Percentiles rank a stretch among this genome's conserved stretches.
Conservation (phyloP, 2,113 vertebrate genomes). For the Ellobius talpinus region DNA sequence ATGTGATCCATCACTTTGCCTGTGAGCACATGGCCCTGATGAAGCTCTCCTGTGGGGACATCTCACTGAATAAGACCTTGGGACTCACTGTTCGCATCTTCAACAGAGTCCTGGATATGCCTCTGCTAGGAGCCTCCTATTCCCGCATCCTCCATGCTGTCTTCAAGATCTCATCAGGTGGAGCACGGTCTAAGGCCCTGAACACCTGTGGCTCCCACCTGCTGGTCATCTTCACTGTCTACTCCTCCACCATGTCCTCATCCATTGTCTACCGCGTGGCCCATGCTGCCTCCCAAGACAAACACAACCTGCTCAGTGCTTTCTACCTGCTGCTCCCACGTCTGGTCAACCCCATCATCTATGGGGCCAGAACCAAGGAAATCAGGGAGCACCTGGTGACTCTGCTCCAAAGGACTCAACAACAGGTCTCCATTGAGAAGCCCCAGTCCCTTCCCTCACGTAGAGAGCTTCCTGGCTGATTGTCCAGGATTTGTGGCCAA, state of each 20-base stretch:
- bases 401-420: conserved; percentile 38
- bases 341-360: conserved; percentile 88
- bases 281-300: conserved; percentile 81
- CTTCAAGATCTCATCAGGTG: conserved; percentile 70
- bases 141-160: conserved; percentile 83
- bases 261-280: conserved; percentile 87
- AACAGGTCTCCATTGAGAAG: not conserved
- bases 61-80: conserved; percentile 72
- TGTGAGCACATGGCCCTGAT: conserved; percentile 85
- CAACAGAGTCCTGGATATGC: conserved; percentile 69
- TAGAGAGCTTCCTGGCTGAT: conserved; percentile 36
- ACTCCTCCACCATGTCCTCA: conserved; percentile 88
- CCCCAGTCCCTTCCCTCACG: not conserved
- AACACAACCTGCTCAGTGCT: conserved; percentile 88
- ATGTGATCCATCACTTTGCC: conserved; percentile 78
- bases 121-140: conserved; percentile 82
- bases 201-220: conserved; percentile 90
- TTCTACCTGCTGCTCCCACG: conserved; percentile 88
- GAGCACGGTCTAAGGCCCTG: conserved; percentile 86
- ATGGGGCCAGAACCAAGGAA: conserved; percentile 88
- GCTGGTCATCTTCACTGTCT: conserved; percentile 88
- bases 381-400: conserved; percentile 80
- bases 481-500: not conserved
- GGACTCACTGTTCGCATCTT: conserved; percentile 68
- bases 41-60: conserved; percentile 82